phyloP scores from a whole-genome alignment of 2,113 vertebrate species.

The Galbula dea region DNA sequence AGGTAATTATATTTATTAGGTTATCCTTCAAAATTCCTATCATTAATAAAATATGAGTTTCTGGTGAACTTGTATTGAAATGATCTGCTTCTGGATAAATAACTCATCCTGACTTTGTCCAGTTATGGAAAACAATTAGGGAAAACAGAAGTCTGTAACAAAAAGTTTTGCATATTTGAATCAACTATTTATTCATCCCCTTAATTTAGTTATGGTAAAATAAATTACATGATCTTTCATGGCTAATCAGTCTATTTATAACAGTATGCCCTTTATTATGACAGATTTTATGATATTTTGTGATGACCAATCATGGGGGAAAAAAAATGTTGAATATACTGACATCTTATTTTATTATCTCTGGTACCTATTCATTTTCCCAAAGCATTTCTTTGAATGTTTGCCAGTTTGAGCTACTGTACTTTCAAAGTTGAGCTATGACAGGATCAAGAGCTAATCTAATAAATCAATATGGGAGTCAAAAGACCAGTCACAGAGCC shows the following conservation, averaged over 20 bases:
- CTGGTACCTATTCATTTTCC: conserved; percentile 48
- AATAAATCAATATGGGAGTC: conserved; percentile 39
- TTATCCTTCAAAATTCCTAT: neutral
- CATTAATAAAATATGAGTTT: neutral
- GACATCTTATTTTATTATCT: conserved; percentile 69
- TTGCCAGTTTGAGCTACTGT: conserved; percentile 48
- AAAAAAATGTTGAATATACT: conserved; percentile 59
- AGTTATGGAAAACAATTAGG: neutral
- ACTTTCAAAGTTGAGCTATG: conserved; percentile 35
- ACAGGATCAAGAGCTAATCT: conserved; percentile 41
- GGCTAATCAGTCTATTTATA: conserved; percentile 47
- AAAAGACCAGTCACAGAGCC: conserved; percentile 1
- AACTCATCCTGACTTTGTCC: neutral
- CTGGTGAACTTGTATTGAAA: neutral
- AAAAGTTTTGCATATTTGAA: neutral
- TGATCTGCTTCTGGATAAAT: neutral
- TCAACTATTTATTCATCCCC: neutral
- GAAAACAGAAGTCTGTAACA: neutral
- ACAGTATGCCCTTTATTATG: conserved; percentile 59
- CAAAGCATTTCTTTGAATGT: conserved; percentile 22
- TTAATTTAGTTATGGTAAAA: conserved; percentile 6
- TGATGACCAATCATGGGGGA: conserved; percentile 42
- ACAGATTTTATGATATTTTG: conserved; percentile 64
- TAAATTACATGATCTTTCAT: conserved; percentile 28
- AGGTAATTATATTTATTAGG: neutral